phyloP scores from a whole-genome alignment of 2,888 invertebrate species.

The Drosophila macrospina region DNA sequence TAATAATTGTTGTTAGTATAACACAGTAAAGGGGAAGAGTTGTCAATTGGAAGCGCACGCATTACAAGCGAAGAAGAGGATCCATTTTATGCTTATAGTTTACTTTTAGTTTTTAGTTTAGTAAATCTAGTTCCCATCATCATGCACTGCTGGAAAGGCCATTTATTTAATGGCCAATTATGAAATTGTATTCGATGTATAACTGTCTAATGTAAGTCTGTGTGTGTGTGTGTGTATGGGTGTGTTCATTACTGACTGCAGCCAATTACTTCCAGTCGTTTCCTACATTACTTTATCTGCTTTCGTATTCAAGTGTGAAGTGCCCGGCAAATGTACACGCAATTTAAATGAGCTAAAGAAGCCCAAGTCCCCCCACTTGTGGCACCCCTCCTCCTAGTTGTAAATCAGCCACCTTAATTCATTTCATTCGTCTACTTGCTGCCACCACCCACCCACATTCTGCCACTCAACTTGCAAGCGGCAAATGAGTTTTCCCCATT shows the following conservation, averaged over 20 bases:
- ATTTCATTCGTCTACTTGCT: slow-evolving; percentile 22
- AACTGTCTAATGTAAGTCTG: not conserved
- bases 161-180: slow-evolving; percentile 43
- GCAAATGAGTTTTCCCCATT: slow-evolving; percentile 75
- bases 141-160: not conserved
- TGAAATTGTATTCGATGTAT: slow-evolving; percentile 30
- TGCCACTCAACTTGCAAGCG: slow-evolving; percentile 58
- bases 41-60: no score
- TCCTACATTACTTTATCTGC: slow-evolving; percentile 76
- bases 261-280: slow-evolving; percentile 74
- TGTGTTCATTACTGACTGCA: slow-evolving; percentile 64
- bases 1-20: no score
- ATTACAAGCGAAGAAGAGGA: no score
- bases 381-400: not conserved
- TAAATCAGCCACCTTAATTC: slow-evolving; percentile 2
- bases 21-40: no score
- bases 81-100: no score
- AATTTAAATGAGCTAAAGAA: slow-evolving; percentile 74
- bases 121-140: not conserved
- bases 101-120: no score
- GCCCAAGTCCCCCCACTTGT: not conserved
- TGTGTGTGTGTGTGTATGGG: slow-evolving; percentile 11
- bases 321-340: slow-evolving; percentile 77
- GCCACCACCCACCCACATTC: slow-evolving; percentile 9
- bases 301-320: slow-evolving; percentile 81